Evolutionary conservation across 2,113 vertebrate species (phyloP).

Genomic region (Semicossyphus pulcher): DNA sequence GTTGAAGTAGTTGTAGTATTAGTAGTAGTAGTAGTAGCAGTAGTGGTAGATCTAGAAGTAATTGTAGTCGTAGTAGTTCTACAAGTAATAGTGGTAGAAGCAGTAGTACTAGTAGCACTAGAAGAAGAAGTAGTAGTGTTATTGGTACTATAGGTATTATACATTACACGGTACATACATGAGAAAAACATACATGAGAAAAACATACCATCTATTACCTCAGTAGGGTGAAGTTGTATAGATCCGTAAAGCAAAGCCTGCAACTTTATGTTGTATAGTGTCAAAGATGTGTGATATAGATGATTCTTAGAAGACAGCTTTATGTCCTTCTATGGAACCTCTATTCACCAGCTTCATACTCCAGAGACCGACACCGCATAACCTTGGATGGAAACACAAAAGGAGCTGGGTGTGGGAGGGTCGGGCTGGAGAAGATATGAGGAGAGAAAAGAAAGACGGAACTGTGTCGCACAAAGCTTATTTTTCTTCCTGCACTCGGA

Average conservation of each 20-base stretch:
- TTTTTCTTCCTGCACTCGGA: slow-evolving; percentile 7
- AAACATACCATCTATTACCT: background rate
- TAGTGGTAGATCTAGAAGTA: too few species aligned
- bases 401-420: slow-evolving; percentile 24
- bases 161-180: too few species aligned
- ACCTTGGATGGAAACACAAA: slow-evolving; percentile 62
- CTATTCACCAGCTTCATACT: slow-evolving; percentile 16
- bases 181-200: too few species aligned
- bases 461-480: slow-evolving; percentile 8
- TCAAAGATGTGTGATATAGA: slow-evolving; percentile 15
- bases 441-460: slow-evolving; percentile 12
- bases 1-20: too few species aligned
- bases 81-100: too few species aligned
- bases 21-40: too few species aligned
- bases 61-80: too few species aligned
- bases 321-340: slow-evolving; percentile 13
- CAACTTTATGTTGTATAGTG: background rate
- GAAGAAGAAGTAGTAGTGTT: too few species aligned
- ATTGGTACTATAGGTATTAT: too few species aligned
- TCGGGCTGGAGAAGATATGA: slow-evolving; percentile 11
- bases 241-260: too few species aligned
- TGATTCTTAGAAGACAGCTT: slow-evolving; percentile 42
- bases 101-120: too few species aligned
- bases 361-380: slow-evolving; percentile 37
- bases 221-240: too few species aligned